phyloP scores from a whole-genome alignment of 2,888 invertebrate genomes.

The Caenorhabditis sp. region DNA sequence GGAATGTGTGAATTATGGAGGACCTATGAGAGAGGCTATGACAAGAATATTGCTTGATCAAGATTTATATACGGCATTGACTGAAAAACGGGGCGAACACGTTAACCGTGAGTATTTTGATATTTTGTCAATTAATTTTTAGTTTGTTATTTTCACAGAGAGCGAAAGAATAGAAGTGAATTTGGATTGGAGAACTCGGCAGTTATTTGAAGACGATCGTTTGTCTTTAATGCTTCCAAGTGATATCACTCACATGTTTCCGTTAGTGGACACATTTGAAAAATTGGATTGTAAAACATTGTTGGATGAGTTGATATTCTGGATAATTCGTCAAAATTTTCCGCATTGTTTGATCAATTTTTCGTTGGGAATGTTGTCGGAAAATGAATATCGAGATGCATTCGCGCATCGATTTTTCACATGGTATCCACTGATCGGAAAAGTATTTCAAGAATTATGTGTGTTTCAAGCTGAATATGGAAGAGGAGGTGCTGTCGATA shows the following conservation, averaged over 20 bases:
- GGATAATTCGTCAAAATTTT: slow-evolving; percentile 55
- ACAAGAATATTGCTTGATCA: slow-evolving; percentile 47
- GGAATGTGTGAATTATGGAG: slow-evolving; percentile 53
- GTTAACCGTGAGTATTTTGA: slow-evolving; percentile 10
- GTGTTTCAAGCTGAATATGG: slow-evolving; percentile 6
- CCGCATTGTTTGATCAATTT: slow-evolving; percentile 64
- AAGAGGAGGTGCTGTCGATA: slow-evolving; percentile 9
- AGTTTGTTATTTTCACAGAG: slow-evolving; percentile 6
- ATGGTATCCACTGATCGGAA: slow-evolving; percentile 47
- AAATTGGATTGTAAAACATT: slow-evolving; percentile 25
- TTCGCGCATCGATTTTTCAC: slow-evolving; percentile 51
- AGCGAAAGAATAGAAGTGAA: slow-evolving; percentile 15
- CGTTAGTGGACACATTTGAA: not conserved
- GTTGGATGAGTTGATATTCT: slow-evolving; percentile 64
- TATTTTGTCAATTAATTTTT: not conserved
- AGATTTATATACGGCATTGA: slow-evolving; percentile 45
- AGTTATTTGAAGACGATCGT: not conserved
- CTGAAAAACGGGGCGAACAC: slow-evolving; percentile 26
- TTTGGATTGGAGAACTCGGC: slow-evolving; percentile 24
- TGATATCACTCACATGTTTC: not conserved
- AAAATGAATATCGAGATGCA: slow-evolving; percentile 45
- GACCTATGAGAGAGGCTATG: slow-evolving; percentile 52
- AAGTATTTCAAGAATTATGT: slow-evolving; percentile 37
- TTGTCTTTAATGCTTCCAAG: slow-evolving; percentile 6
- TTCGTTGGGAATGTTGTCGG: slow-evolving; percentile 51